Conservation (phyloP, 2,113 vertebrate genomes). For the Baryphthengus martii region DNA sequence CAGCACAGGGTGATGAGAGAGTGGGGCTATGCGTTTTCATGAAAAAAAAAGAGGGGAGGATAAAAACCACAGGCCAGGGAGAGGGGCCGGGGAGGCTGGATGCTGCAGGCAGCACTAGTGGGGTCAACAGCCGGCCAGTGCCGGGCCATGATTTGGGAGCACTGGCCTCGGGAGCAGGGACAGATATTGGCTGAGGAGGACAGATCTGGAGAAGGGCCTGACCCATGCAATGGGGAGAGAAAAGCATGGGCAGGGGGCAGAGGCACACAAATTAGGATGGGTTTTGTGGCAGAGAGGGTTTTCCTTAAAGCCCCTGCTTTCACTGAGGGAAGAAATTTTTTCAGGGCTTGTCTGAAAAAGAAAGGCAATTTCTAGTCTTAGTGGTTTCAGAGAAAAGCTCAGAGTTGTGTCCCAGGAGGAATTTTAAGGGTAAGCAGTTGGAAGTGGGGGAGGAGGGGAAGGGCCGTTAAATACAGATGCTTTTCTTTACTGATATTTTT, state of each 20-base stretch:
- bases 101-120: neutral
- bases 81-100: neutral
- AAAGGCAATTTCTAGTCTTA: neutral
- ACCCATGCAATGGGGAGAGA: neutral
- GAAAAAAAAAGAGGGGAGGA: neutral
- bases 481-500: neutral
- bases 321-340: neutral
- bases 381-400: neutral
- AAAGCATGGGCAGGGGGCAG: neutral
- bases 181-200: neutral
- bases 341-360: neutral
- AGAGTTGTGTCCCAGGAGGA: neutral
- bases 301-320: neutral
- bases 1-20: neutral
- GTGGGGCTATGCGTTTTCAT: neutral
- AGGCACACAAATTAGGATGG: neutral
- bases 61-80: neutral
- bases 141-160: accelerated
- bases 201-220: neutral
- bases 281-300: neutral
- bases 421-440: constrained; percentile 10
- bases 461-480: neutral
- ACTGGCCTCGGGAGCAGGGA: neutral
- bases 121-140: neutral
- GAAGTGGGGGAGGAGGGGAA: neutral